These are phyloP conservation scores for Hippocampus abdominalis DNA, from an alignment of 2,113 vertebrate genomes.

Conservation along the genomic window DNA sequence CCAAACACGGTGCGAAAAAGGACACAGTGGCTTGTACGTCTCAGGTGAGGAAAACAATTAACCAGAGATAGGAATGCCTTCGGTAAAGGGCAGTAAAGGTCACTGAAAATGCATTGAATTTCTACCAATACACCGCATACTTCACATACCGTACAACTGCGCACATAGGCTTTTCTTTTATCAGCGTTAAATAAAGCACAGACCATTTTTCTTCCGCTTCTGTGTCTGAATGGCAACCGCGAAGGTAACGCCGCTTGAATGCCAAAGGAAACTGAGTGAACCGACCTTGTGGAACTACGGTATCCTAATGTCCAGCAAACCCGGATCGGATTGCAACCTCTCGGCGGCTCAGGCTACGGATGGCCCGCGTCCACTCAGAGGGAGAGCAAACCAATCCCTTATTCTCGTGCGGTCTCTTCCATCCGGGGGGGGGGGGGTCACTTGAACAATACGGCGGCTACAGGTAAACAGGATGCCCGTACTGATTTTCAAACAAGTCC, in stretches of 20 bases:
- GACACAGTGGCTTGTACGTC: background rate
- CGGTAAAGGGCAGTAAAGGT: background rate
- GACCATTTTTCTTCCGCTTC: background rate
- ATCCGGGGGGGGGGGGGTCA: slow-evolving; percentile 58
- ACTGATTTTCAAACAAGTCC: slow-evolving; percentile 28
- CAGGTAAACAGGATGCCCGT: slow-evolving; percentile 49
- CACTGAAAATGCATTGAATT: background rate
- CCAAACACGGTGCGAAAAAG: background rate
- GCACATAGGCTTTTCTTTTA: background rate
- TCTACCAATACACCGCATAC: background rate
- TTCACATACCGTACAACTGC: background rate
- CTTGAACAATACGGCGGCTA: slow-evolving; percentile 60
- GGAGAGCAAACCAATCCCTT: slow-evolving; percentile 66
- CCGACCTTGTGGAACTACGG: slow-evolving; percentile 33
- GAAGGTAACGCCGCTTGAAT: slow-evolving; percentile 18
- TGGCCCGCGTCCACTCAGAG: slow-evolving; percentile 66
- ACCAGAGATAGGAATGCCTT: background rate
- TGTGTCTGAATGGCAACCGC: background rate
- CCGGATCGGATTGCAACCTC: slow-evolving; percentile 71
- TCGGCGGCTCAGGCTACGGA: slow-evolving; percentile 63
- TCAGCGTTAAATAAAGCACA: background rate
- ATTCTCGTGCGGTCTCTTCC: slow-evolving; percentile 66
- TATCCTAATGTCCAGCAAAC: slow-evolving; percentile 60
- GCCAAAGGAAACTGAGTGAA: slow-evolving; percentile 9
- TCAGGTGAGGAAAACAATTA: background rate